phyloP scores from a whole-genome alignment of 2,113 vertebrate genomes.

The Heliornis fulica region DNA sequence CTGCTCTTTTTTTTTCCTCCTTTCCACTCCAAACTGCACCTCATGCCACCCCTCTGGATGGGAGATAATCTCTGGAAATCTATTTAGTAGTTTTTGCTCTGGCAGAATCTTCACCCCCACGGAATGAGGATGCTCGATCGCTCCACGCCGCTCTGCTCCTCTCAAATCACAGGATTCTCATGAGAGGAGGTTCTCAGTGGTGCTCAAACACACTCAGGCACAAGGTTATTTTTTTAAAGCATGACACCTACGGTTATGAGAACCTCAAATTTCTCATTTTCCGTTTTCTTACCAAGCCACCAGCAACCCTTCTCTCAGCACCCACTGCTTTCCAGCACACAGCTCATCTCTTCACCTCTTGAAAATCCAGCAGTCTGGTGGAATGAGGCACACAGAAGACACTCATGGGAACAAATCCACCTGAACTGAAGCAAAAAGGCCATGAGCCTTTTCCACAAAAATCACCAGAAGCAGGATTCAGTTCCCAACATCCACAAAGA shows the following conservation, averaged over 20 bases:
- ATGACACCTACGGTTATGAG: background rate
- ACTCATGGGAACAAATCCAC: background rate
- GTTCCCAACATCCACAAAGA: background rate
- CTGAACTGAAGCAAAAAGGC: background rate
- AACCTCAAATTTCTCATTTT: background rate
- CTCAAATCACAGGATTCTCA: background rate
- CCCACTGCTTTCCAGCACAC: background rate
- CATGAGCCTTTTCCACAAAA: background rate
- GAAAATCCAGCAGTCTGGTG: background rate
- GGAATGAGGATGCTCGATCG: rapidly evolving
- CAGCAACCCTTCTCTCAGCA: background rate
- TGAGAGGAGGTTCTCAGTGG: background rate
- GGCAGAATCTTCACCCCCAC: background rate
- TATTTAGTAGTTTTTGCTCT: background rate
- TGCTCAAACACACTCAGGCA: background rate
- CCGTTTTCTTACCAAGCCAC: background rate
- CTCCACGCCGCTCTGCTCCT: rapidly evolving
- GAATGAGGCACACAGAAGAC: background rate
- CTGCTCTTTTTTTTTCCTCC: background rate
- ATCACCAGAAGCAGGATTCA: rapidly evolving
- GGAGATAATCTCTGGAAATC: background rate
- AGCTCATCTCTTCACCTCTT: background rate
- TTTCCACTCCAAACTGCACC: background rate
- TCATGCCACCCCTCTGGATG: background rate
- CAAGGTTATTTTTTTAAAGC: background rate